Evolutionary conservation across 2,797 vertebrate species (phyloP).

Genomic region (Onychomys arenicola): DNA sequence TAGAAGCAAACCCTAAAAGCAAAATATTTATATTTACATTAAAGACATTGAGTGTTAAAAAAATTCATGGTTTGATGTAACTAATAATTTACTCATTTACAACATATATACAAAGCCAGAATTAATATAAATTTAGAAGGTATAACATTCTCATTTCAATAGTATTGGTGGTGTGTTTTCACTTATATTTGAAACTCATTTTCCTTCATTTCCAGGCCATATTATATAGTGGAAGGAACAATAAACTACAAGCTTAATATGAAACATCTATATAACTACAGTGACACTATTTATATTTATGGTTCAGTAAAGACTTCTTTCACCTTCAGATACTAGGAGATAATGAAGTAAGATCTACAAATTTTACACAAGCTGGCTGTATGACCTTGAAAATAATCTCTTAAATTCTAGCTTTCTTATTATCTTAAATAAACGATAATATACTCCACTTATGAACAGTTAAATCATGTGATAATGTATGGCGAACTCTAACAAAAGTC

Average conservation of each 20-base stretch:
- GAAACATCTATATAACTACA: neutral
- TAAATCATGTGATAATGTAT: neutral
- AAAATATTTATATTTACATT: slow-evolving; percentile 52
- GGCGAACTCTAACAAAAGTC: neutral
- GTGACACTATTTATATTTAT: neutral
- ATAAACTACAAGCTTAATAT: neutral
- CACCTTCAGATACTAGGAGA: neutral
- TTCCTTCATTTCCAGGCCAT: neutral
- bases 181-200: slow-evolving; percentile 2
- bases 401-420: slow-evolving; percentile 34
- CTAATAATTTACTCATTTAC: slow-evolving; percentile 5
- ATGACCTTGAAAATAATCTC: neutral
- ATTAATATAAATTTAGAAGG: slow-evolving; percentile 24
- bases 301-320: neutral
- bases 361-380: neutral
- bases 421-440: slow-evolving; percentile 20
- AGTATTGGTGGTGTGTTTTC: neutral
- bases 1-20: slow-evolving; percentile 91
- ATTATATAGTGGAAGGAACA: slow-evolving; percentile 2
- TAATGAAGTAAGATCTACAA: neutral
- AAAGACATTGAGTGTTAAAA: slow-evolving; percentile 32
- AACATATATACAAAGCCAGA: neutral
- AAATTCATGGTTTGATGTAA: slow-evolving; percentile 36
- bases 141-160: neutral
- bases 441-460: neutral